These are phyloP conservation scores for Agapornis canus DNA, from an alignment of 2,797 vertebrate species.

Conservation along the genomic window DNA sequence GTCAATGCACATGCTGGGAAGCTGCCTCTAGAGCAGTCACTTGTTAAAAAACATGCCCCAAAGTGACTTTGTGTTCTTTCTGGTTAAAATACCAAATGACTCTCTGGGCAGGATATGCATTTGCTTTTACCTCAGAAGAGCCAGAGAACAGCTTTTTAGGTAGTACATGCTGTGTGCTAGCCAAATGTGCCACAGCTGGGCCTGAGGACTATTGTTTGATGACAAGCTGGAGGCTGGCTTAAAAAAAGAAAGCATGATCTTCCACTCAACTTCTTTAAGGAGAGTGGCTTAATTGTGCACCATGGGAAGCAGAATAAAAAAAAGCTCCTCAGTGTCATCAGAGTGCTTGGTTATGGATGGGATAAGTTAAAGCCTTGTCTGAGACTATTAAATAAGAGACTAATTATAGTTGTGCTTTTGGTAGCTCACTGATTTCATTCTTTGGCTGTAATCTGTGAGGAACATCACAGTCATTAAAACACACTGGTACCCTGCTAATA, in stretches of 20 bases:
- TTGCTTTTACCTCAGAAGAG: background rate
- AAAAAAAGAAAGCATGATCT: background rate
- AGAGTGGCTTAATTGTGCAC: background rate
- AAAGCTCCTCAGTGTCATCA: constrained; percentile 10
- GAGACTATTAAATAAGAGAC: constrained; percentile 38
- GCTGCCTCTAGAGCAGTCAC: background rate
- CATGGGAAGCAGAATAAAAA: background rate
- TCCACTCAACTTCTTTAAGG: background rate
- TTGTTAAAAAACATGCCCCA: background rate
- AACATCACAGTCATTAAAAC: constrained; percentile 34
- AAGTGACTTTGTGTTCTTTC: background rate
- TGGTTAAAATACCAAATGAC: background rate
- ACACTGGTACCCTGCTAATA: constrained; percentile 20
- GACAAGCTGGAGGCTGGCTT: background rate
- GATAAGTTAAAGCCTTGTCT: constrained; percentile 59
- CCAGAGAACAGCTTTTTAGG: background rate
- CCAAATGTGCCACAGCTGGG: background rate
- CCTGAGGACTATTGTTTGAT: background rate
- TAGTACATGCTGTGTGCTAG: background rate
- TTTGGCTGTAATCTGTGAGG: constrained; percentile 39
- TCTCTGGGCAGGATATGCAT: background rate
- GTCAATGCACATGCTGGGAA: background rate
- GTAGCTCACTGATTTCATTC: constrained; percentile 60
- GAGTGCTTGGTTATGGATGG: background rate
- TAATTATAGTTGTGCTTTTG: constrained; percentile 57